These are phyloP conservation scores for Muricea muricata DNA, from an alignment of 92 coral and sea anemone species.

Conservation along the genomic window DNA sequence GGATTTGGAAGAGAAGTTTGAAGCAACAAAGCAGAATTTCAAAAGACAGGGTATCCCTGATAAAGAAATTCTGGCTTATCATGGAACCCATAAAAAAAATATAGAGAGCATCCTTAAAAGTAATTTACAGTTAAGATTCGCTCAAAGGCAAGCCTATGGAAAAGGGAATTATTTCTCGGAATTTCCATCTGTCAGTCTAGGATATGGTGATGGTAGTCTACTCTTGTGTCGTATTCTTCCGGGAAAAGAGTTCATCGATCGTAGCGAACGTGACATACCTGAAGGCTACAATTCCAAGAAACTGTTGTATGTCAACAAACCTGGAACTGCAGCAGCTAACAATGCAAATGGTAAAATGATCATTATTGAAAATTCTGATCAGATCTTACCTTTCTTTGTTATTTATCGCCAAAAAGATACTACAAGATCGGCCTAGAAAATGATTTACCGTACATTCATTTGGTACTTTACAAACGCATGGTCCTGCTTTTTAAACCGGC, in stretches of 20 bases:
- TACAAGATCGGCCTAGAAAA: too few relatives aligned
- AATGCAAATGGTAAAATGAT: conserved; percentile 9
- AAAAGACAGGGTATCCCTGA: conserved; percentile 23
- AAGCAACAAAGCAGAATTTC: conserved; percentile 18
- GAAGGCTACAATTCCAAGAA: conserved; percentile 7
- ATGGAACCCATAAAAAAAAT: conserved; percentile 7
- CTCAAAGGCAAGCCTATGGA: conserved; percentile 35
- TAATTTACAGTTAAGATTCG: conserved; percentile 15
- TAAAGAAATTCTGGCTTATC: conserved; percentile 50
- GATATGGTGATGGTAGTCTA: conserved; percentile 32
- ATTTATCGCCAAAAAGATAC: not conserved
- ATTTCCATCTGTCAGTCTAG: not conserved
- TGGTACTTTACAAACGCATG: too few relatives aligned
- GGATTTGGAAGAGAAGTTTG: conserved; percentile 17
- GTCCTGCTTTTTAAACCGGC: too few relatives aligned
- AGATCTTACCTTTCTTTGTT: conserved; percentile 19
- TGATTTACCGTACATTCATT: too few relatives aligned
- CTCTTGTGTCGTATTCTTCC: conserved; percentile 19
- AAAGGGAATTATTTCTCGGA: conserved; percentile 51
- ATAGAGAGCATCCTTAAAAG: conserved; percentile 12
- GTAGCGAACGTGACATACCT: not conserved
- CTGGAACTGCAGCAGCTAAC: not conserved
- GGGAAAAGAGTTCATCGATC: not conserved
- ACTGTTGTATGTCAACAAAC: not conserved
- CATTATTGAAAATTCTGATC: conserved; percentile 13